A percentile compares a stretch with the other conserved stretches of the same genome.
phyloP scores from a whole-genome alignment of 1,140 invertebrate genomes.

The Magallana gigas region DNA sequence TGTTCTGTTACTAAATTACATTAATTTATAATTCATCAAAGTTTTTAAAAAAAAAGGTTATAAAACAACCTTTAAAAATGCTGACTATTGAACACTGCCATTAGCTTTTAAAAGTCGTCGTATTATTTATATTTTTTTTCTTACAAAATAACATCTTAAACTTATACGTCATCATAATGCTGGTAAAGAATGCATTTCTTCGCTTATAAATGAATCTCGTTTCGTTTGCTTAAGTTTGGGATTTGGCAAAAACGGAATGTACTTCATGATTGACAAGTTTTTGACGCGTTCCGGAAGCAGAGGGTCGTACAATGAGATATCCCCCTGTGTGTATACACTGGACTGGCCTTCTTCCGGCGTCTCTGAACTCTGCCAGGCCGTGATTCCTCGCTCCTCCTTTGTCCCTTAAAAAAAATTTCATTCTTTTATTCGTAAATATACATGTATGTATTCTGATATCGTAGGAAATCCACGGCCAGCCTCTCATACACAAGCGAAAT shows the following conservation, averaged over 20 bases:
- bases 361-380: constrained; percentile 47
- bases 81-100: too few relatives aligned
- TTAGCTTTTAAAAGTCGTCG: too few relatives aligned
- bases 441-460: too few relatives aligned
- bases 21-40: too few relatives aligned
- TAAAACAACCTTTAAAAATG: too few relatives aligned
- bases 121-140: too few relatives aligned
- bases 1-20: too few relatives aligned
- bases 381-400: constrained; percentile 53
- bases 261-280: constrained; percentile 11
- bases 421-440: too few relatives aligned
- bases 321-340: neutral
- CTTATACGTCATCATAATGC: neutral
- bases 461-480: too few relatives aligned
- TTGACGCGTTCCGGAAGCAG: constrained; percentile 26
- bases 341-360: neutral
- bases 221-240: constrained; percentile 2
- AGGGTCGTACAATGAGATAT: constrained; percentile 18
- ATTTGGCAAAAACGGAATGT: constrained; percentile 30
- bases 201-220: neutral
- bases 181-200: neutral
- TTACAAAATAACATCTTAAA: neutral
- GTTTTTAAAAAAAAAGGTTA: too few relatives aligned
- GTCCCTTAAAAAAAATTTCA: constrained; percentile 50
- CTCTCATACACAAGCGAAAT: too few relatives aligned